Conservation (phyloP, 2,113 vertebrate genomes). For the Chamaea fasciata region DNA sequence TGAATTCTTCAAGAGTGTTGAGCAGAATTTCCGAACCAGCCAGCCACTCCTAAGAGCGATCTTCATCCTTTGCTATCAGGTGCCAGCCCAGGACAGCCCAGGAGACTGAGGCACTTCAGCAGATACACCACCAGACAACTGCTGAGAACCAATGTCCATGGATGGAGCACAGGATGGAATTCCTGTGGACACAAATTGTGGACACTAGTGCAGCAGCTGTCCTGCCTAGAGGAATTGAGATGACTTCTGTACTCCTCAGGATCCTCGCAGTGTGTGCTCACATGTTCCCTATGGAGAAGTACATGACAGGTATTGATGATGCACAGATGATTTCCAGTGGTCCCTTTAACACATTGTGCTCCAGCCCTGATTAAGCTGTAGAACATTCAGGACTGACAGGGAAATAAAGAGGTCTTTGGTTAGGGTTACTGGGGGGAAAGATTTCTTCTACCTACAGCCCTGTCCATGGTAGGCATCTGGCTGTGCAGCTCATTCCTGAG, state of each 20-base stretch:
- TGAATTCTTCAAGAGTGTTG: neutral
- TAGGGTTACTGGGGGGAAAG: neutral
- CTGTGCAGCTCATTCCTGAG: neutral
- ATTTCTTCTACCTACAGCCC: neutral
- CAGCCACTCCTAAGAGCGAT: neutral
- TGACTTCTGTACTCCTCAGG: neutral
- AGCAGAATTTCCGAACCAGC: neutral
- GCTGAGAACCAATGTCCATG: neutral
- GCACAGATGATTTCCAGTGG: neutral
- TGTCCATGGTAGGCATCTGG: neutral
- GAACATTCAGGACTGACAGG: neutral
- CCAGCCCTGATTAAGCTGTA: neutral
- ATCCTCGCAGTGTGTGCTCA: fast-evolving
- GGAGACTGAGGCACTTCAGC: neutral
- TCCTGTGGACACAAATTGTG: fast-evolving
- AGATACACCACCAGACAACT: neutral
- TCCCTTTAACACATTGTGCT: neutral
- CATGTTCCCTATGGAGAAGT: neutral
- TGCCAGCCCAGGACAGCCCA: neutral
- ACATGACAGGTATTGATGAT: neutral
- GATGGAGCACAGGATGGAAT: neutral
- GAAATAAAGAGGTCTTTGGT: neutral
- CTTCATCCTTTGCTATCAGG: neutral
- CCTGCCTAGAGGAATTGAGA: neutral
- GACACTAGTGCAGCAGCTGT: neutral